Evolutionary conservation across 2,113 vertebrate genomes (phyloP), one percentile per base, ranked within the genome.

Genomic region (Festucalex cinctus): DNA sequence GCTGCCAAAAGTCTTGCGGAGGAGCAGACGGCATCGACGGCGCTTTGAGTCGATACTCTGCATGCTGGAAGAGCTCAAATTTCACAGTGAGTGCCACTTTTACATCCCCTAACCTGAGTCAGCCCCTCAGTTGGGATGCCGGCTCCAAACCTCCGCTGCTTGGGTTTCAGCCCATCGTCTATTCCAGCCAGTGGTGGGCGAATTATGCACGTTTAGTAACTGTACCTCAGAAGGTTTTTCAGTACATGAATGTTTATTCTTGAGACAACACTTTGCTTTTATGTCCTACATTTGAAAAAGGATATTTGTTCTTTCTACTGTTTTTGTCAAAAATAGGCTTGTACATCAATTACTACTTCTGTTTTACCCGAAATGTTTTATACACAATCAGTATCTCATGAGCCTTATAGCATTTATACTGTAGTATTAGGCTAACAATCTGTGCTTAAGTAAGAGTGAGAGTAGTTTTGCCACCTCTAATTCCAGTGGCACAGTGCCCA

Each of bases 81-180:
- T 73, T 66, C 70, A 59, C 71, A 63, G 41, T 56, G 57, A 6
- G 32, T 9, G 19, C 35, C 32, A 36, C 19, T 36, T 59, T 59
- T 36, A 36, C 32, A 59, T 59, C 35, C 6, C 17, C 32, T 43
- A 32, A 71, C 71, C 63, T 71, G 69, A 86, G 63, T 85, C 80
- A 78, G 78, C 60, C 74, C 59, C 60, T 69, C 63, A 82, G 73
- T 60, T 9, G 67, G 26, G 63, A 77, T 74, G 41, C 70, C 84
- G 86, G 80, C 71, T 58, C 69, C 69, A 67, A 28, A 63, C 51
- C 22, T 53, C 84, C 75, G 61, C 79, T 77, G 75, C 80, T 86
- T 84, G 76, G 80, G 80, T 86, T 89, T 86, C 89, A 87, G 44
- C 71, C 68, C 54, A 14, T 76, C 76, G 78, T 83, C 84, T 83